Evolutionary conservation across 2,113 vertebrate species (phyloP).

Genomic region (Tylochromis polylepis): DNA sequence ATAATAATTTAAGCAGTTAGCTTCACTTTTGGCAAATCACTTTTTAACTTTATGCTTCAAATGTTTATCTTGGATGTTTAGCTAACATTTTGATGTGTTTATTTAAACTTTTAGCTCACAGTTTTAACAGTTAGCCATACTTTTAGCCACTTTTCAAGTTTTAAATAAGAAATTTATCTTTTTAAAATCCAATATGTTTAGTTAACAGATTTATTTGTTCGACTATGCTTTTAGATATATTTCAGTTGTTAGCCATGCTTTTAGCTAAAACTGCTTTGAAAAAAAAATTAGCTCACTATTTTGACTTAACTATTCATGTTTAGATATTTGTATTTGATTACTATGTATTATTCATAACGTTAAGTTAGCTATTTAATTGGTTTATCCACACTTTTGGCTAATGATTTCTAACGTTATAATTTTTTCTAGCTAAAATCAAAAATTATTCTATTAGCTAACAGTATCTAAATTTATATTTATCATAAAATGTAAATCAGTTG

Average conservation of each 20-base stretch:
- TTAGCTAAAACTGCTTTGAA: too few species aligned
- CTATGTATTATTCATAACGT: too few species aligned
- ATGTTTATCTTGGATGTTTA: not conserved
- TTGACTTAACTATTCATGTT: not conserved
- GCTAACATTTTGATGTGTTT: not conserved
- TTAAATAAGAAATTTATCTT: not conserved
- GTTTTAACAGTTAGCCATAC: not conserved
- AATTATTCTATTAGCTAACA: not conserved
- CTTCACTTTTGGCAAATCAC: not conserved
- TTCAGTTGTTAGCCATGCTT: not conserved
- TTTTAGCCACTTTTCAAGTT: not conserved
- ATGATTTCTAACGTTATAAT: not conserved
- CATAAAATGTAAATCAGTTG: not conserved
- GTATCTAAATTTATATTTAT: not conserved
- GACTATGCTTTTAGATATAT: not conserved
- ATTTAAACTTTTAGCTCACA: not conserved
- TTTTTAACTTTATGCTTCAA: too few species aligned
- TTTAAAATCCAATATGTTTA: not conserved
- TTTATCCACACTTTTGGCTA: not conserved
- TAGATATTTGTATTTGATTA: too few species aligned
- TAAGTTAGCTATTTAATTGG: not conserved
- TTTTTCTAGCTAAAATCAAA: not conserved
- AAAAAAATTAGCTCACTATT: not conserved
- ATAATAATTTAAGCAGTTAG: not conserved
- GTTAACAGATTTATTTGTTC: not conserved